A percentile compares a stretch with the other conserved stretches of the same genome.
These are phyloP conservation scores for Ernsta delagoae DNA, from an alignment of 2,888 invertebrate species.

Conservation along the genomic window DNA sequence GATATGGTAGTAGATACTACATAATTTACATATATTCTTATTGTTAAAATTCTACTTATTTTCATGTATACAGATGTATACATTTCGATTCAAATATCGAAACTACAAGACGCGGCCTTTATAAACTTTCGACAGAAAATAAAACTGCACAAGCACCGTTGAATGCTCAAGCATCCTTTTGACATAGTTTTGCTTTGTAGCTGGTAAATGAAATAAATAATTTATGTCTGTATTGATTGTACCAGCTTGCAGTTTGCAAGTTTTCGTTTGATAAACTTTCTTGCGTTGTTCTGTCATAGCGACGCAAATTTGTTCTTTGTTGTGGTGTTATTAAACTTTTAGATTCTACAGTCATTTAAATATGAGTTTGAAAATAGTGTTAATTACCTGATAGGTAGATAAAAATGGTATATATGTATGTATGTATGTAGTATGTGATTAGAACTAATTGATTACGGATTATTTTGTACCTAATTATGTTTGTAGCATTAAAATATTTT, in stretches of 20 bases:
- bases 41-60: background rate
- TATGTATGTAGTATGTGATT: too few relatives aligned
- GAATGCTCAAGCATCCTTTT: conserved; percentile 14
- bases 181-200: conserved; percentile 12
- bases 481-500: too few relatives aligned
- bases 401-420: too few relatives aligned
- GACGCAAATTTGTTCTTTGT: background rate
- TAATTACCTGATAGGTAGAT: too few relatives aligned
- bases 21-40: too few relatives aligned
- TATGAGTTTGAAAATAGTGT: too few relatives aligned
- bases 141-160: background rate
- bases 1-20: too few relatives aligned
- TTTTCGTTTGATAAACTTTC: conserved; percentile 2
- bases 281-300: background rate
- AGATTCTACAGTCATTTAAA: background rate
- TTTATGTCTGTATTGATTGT: conserved; percentile 12
- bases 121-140: conserved; percentile 3
- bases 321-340: background rate
- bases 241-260: conserved; percentile 2
- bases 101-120: background rate
- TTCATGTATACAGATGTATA: too few relatives aligned
- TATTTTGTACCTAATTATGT: too few relatives aligned
- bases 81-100: background rate
- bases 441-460: too few relatives aligned
- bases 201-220: conserved; percentile 11